Percentiles rank a stretch among this genome's conserved stretches.
phyloP scores from a whole-genome alignment of 2,888 invertebrate genomes.

The Andricus quercusramuli region DNA sequence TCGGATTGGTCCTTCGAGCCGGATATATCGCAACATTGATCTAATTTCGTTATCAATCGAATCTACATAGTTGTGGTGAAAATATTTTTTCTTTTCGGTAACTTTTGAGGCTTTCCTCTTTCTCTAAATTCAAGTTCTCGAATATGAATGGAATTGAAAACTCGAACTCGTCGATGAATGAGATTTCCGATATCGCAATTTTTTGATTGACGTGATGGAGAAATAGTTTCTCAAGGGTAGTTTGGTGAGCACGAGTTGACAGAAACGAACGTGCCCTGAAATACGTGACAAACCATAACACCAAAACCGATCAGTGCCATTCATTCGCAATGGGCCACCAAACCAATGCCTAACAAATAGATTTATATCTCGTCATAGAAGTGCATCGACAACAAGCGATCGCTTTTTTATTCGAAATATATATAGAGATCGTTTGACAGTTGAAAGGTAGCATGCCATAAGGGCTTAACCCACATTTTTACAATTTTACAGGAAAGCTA shows the following conservation, averaged over 20 bases:
- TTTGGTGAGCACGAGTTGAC: neutral
- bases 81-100: slow-evolving; percentile 1
- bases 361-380: slow-evolving; percentile 17
- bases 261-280: slow-evolving; percentile 55
- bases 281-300: slow-evolving; percentile 57
- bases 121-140: neutral
- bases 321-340: slow-evolving; percentile 29
- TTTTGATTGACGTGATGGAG: slow-evolving; percentile 21
- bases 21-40: neutral
- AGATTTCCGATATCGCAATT: slow-evolving; percentile 19
- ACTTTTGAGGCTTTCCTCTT: neutral
- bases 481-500: too few relatives aligned
- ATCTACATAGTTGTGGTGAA: neutral
- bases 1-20: neutral
- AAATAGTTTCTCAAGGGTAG: slow-evolving; percentile 19
- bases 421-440: slow-evolving; percentile 7
- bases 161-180: slow-evolving; percentile 8
- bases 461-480: too few relatives aligned
- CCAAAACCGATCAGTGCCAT: slow-evolving; percentile 22
- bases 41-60: neutral
- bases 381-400: slow-evolving; percentile 1
- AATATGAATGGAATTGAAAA: neutral
- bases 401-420: slow-evolving; percentile 20
- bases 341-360: slow-evolving; percentile 26
- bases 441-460: neutral